These are phyloP conservation scores for Yponomeuta cagnagella DNA, from an alignment of 2,888 invertebrate species.

Conservation along the genomic window DNA sequence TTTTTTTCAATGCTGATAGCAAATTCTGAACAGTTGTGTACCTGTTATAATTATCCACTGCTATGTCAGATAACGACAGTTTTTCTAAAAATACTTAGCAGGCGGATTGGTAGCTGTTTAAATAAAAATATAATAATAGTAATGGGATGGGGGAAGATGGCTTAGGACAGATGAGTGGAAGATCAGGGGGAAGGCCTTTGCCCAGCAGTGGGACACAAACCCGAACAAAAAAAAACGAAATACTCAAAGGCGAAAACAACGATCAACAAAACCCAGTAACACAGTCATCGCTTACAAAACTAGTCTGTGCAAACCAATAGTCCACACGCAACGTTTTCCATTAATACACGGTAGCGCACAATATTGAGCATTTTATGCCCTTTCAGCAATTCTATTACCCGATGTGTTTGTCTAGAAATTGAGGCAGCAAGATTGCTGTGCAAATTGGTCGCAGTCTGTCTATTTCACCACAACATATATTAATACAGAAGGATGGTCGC, in stretches of 20 bases:
- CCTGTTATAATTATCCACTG: too few species aligned
- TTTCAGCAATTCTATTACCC: slow-evolving; percentile 11
- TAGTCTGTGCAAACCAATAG: background rate
- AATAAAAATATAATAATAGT: too few species aligned
- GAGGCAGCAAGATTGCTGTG: slow-evolving; percentile 5
- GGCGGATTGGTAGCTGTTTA: too few species aligned
- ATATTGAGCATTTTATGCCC: background rate
- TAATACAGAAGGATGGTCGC: background rate
- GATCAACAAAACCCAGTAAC: background rate
- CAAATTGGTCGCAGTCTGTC: background rate
- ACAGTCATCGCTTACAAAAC: background rate
- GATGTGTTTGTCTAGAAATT: background rate
- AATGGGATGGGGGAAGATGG: too few species aligned
- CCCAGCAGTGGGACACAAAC: too few species aligned
- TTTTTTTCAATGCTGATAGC: too few species aligned
- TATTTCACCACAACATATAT: background rate
- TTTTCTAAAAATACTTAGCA: too few species aligned
- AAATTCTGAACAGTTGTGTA: too few species aligned
- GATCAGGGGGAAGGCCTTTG: too few species aligned
- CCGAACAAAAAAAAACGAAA: background rate
- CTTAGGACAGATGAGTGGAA: too few species aligned
- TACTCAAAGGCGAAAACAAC: background rate
- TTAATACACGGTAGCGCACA: background rate
- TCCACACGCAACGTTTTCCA: slow-evolving; percentile 11
- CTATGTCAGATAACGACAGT: too few species aligned